phyloP scores from a whole-genome alignment of 2,888 invertebrate species.

The Drosophila differens region DNA sequence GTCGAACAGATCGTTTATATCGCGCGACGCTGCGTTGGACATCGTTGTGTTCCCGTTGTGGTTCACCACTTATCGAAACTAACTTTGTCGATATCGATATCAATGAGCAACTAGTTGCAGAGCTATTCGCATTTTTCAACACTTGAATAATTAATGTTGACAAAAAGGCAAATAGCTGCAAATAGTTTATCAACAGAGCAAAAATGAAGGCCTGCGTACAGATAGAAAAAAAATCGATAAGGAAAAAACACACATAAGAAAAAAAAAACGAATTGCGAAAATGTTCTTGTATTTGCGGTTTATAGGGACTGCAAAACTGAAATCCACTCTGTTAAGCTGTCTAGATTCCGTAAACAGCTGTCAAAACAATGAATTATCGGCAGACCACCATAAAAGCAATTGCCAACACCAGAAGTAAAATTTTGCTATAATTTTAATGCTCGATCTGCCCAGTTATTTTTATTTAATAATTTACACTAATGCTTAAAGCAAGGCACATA shows the following conservation, averaged over 20 bases:
- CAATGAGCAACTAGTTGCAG: not conserved
- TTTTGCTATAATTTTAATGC: conserved; percentile 19
- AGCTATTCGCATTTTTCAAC: not conserved
- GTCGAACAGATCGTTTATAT: conserved; percentile 91
- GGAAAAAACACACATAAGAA: not conserved
- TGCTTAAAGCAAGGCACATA: conserved; percentile 75
- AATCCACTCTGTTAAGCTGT: not conserved
- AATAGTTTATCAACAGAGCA: not conserved
- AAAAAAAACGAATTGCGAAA: not conserved
- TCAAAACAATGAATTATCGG: not conserved
- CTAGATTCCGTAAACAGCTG: not conserved
- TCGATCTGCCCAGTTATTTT: conserved; percentile 40
- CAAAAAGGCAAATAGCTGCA: not conserved
- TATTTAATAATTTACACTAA: conserved; percentile 51
- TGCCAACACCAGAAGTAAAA: conserved; percentile 23
- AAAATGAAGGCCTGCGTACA: not conserved
- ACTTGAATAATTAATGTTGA: not conserved
- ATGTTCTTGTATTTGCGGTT: not conserved
- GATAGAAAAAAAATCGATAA: not conserved
- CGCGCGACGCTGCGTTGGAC: conserved; percentile 82
- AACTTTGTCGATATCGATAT: conserved; percentile 7
- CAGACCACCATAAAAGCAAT: not conserved
- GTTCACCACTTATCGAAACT: conserved; percentile 17
- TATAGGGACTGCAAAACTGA: not conserved
- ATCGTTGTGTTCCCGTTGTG: conserved; percentile 36